A percentile compares a stretch with the other conserved stretches of the same genome.
Conservation (phyloP, 2,888 invertebrate species). For the Tethea ocularis region DNA sequence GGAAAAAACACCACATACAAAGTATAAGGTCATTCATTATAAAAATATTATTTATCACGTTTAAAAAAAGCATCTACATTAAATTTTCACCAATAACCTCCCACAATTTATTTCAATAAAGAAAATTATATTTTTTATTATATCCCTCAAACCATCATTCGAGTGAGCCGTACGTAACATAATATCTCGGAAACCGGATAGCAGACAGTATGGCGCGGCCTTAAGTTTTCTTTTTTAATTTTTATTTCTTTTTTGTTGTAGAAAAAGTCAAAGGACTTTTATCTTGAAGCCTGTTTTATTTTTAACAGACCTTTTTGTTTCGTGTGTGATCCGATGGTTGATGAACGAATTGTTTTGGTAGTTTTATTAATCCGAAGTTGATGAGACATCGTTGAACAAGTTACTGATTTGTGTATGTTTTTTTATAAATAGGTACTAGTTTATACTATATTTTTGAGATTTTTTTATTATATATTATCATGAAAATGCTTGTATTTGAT, state of each 20-base stretch:
- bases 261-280: conserved; percentile 71
- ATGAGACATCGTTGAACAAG: conserved; percentile 16
- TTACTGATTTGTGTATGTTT: too few relatives aligned
- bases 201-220: conserved; percentile 83
- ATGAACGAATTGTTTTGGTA: conserved; percentile 65
- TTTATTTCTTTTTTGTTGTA: conserved; percentile 61
- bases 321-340: conserved; percentile 70
- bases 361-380: conserved; percentile 39
- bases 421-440: too few relatives aligned
- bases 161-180: conserved; percentile 67
- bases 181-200: conserved; percentile 81
- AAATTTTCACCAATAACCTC: conserved; percentile 39
- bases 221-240: conserved; percentile 71
- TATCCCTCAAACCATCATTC: conserved; percentile 64
- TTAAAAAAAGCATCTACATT: conserved; percentile 23
- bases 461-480: too few relatives aligned
- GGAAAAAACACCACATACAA: too few relatives aligned
- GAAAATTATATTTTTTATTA: conserved; percentile 66
- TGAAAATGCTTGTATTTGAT: too few relatives aligned
- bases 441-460: too few relatives aligned
- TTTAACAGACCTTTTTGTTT: conserved; percentile 57
- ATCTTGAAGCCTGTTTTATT: conserved; percentile 58
- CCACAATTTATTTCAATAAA: conserved; percentile 66
- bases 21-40: background rate
- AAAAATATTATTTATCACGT: conserved; percentile 14